Percentiles rank a stretch among this genome's conserved stretches.
Evolutionary conservation across 1,140 invertebrate species (phyloP).

Genomic region (Vanessa tameamea): DNA sequence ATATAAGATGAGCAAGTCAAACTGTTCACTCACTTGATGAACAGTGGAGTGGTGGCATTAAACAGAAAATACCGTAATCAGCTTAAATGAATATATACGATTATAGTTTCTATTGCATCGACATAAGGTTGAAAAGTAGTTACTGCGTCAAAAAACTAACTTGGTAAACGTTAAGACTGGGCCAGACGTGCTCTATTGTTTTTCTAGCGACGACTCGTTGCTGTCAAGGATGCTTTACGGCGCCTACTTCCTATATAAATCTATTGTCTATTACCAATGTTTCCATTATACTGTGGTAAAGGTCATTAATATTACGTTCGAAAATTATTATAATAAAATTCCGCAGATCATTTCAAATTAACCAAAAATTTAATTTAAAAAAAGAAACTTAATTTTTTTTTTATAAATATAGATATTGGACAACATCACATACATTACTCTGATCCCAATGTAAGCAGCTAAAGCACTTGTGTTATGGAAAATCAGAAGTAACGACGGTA

Average conservation of each 20-base stretch:
- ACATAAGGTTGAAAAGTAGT: conserved; percentile 1
- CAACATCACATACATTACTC: no score
- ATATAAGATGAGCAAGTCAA: conserved; percentile 37
- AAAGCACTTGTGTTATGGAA: no score
- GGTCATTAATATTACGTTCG: not conserved
- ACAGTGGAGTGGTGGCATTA: conserved; percentile 7
- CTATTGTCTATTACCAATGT: conserved; percentile 35
- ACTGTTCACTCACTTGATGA: conserved; percentile 31
- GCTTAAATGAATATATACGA: conserved; percentile 8
- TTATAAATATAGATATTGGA: no score
- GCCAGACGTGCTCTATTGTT: conserved; percentile 54
- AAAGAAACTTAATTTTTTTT: no score
- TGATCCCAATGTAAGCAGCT: no score
- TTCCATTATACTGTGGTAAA: conserved; percentile 35
- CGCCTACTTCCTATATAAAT: conserved; percentile 54
- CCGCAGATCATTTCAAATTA: no score
- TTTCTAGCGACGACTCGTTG: conserved; percentile 56
- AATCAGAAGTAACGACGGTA: no score
- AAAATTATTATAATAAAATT: no score
- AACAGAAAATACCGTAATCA: not conserved
- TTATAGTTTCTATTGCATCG: conserved; percentile 16
- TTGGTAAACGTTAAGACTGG: conserved; percentile 14
- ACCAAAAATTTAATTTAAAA: no score
- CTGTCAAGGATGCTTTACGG: conserved; percentile 53
- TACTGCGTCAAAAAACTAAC: not conserved